A percentile compares a stretch with the other conserved stretches of the same genome.
These are phyloP conservation scores for Simalia tracyae DNA, from an alignment of 2,797 vertebrate species.

Conservation along the genomic window DNA sequence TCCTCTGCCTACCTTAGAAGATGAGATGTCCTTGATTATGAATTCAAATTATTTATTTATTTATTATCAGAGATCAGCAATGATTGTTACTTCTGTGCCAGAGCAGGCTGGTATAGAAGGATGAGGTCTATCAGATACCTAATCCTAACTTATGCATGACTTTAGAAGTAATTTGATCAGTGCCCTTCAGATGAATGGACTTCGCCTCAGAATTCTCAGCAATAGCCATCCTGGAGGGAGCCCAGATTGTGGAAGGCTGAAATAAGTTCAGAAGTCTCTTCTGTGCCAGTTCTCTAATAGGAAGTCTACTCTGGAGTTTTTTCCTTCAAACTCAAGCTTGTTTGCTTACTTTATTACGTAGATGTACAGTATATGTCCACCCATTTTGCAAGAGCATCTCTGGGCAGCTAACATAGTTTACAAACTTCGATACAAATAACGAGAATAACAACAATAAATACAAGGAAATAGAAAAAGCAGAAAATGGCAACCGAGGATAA, in stretches of 20 bases:
- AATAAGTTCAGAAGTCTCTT: not conserved
- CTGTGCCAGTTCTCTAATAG: not conserved
- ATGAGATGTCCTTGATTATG: not conserved
- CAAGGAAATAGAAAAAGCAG: too few species aligned
- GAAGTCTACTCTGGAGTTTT: not conserved
- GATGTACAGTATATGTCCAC: too few species aligned
- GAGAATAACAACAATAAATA: not conserved
- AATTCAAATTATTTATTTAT: not conserved
- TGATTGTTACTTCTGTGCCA: not conserved
- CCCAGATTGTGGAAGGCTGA: not conserved
- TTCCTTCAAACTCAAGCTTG: not conserved
- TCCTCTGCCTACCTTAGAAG: not conserved
- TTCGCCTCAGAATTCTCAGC: not conserved
- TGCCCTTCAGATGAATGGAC: not conserved
- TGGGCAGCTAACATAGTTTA: too few species aligned
- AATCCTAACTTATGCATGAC: not conserved
- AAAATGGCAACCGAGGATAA: not conserved
- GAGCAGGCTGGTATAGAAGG: not conserved
- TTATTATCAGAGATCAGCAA: not conserved
- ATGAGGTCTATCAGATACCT: not conserved
- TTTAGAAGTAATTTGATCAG: not conserved
- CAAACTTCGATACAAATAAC: too few species aligned
- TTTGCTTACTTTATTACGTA: not conserved
- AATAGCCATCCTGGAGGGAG: not conserved
- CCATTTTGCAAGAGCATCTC: too few species aligned